Evolutionary conservation across 2,113 vertebrate genomes (phyloP).

Genomic region (Protobothrops flavoviridis): DNA sequence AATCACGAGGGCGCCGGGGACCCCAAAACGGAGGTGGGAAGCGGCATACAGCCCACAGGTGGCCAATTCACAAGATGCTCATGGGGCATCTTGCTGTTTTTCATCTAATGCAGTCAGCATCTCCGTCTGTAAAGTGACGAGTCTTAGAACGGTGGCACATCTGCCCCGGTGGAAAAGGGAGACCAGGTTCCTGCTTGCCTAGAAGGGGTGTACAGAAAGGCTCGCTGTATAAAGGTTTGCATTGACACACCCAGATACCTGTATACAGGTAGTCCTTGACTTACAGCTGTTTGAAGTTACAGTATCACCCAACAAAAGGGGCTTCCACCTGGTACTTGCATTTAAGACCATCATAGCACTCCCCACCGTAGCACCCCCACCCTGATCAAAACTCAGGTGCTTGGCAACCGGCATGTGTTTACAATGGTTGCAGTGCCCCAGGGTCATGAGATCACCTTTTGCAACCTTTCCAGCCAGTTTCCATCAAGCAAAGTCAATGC

Average conservation of each 20-base stretch:
- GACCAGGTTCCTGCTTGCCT: neutral
- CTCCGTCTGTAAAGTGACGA: neutral
- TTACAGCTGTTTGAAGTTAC: neutral
- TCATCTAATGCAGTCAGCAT: neutral
- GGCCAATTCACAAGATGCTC: neutral
- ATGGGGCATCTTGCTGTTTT: neutral
- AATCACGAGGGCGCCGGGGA: neutral
- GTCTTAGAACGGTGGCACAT: neutral
- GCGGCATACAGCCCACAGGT: neutral
- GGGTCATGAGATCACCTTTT: neutral
- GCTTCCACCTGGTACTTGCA: neutral
- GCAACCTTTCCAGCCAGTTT: neutral
- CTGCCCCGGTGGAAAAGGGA: neutral
- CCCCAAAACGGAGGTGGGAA: neutral
- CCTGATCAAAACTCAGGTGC: neutral
- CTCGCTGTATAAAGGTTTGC: neutral
- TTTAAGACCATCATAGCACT: neutral
- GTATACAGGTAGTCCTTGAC: neutral
- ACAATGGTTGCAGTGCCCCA: neutral
- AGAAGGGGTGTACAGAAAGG: neutral
- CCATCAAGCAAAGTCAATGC: no score
- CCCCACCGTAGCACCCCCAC: neutral
- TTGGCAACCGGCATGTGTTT: neutral
- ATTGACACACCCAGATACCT: neutral
- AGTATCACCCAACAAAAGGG: neutral